Conservation (phyloP, 2,888 invertebrate genomes). For the Agriopis leucophaearia region DNA sequence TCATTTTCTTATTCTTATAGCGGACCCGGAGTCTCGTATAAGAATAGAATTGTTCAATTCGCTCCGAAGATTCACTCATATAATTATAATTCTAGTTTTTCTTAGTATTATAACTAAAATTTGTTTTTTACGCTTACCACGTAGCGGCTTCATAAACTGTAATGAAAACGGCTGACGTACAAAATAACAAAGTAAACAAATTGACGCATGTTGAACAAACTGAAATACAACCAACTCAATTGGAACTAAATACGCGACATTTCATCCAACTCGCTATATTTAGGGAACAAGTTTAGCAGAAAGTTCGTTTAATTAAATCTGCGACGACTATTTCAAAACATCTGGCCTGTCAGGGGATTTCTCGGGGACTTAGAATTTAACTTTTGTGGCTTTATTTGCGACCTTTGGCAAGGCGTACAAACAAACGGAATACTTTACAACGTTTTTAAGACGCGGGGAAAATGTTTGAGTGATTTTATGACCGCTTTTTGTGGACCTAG, state of each 20-base stretch:
- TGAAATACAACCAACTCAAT: conserved; percentile 28
- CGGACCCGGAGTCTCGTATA: no score
- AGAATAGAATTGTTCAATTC: no score
- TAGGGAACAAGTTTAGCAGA: conserved; percentile 60
- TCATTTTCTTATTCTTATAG: no score
- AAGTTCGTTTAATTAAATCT: conserved; percentile 76
- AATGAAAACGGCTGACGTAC: conserved; percentile 8
- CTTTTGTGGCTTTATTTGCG: conserved; percentile 55
- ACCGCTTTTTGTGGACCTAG: neutral
- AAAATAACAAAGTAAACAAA: conserved; percentile 10
- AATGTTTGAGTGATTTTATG: conserved; percentile 2
- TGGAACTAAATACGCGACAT: conserved; percentile 31
- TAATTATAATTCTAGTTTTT: no score
- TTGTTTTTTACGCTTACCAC: conserved; percentile 1
- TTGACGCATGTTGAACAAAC: conserved; percentile 19
- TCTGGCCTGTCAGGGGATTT: conserved; percentile 56
- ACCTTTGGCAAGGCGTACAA: conserved; percentile 38
- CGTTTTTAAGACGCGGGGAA: conserved; percentile 1
- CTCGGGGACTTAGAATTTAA: conserved; percentile 52
- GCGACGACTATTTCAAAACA: conserved; percentile 69
- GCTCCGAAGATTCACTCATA: no score
- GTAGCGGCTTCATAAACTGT: neutral
- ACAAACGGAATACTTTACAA: conserved; percentile 19
- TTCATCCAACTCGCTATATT: conserved; percentile 55
- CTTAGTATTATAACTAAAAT: no score